Base-by-base conservation (phyloP, 2,888 invertebrate species). In the Drosophila helvetica region DNA sequence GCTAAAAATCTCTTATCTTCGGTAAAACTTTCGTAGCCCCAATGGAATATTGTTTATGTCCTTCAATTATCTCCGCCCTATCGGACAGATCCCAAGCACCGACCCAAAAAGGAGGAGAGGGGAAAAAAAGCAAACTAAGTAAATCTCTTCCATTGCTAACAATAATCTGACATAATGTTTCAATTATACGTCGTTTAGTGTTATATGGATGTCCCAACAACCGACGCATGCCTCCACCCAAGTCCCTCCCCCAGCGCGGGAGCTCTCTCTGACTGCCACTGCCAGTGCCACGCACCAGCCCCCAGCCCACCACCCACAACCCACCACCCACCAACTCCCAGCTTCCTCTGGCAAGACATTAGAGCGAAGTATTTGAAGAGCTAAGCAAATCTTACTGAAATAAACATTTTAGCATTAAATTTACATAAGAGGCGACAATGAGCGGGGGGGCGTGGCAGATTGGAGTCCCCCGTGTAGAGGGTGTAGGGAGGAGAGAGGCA, bases 81-180 rank as follows among this genome's bases (percentile, higher is more conserved):
- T 52, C 47, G 63, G 68, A 50, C 54, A 52, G 30, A 33, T 10
- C 33, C 33, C 27, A 43, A 43, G 38, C 19, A 12, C 15, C 27
- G 9, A 55, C 15, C 12, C 38, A 25, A 8, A 33, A 45, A 46
- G 55, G 42, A 62, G 59, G 17, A 51, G 30, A 45, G 42, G 30
- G 42, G 25, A 45, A 15, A 25, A 67, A 86, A 74, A 88, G 86
- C 78, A 80, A 74, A 80, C 88, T 82, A 86, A 80, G 89, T 27
- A 88, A 89, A 83, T 83, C 83, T 87, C 56, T 56, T 50, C 83
- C 86, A 70, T 85, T 85, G 89, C 83, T 77, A 83, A 86, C 86
- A 89, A 89, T 89, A 89, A 89, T 89, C 89, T 79, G 88, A 87
- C 89, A 89, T 90, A 83, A 89, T 90, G 89, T 86, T 84, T 88